Percentiles rank a stretch among this genome's conserved stretches.
These are phyloP conservation scores for Epicampocera succincta DNA, from an alignment of 2,888 invertebrate species.

Conservation along the genomic window DNA sequence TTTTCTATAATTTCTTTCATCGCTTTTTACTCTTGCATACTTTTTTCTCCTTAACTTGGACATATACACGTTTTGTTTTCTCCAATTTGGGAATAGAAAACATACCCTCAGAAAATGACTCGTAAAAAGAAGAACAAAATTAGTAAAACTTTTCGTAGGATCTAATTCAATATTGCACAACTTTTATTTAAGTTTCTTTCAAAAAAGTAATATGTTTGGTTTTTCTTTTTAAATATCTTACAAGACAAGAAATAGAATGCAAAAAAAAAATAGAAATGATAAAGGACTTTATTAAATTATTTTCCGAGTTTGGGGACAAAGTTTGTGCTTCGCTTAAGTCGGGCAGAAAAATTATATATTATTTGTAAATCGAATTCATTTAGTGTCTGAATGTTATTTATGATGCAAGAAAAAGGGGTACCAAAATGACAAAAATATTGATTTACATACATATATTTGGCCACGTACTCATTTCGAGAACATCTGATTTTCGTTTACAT, in stretches of 20 bases:
- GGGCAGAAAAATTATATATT: slow-evolving; percentile 47
- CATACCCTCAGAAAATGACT: slow-evolving; percentile 54
- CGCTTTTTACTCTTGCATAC: slow-evolving; percentile 12
- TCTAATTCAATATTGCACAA: slow-evolving; percentile 68
- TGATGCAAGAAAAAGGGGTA: slow-evolving; percentile 5
- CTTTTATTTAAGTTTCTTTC: slow-evolving; percentile 43
- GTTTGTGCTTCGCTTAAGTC: slow-evolving; percentile 25
- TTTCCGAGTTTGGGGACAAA: slow-evolving; percentile 47
- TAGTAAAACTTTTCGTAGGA: slow-evolving; percentile 56
- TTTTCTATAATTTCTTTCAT: slow-evolving; percentile 53
- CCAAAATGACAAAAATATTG: slow-evolving; percentile 16
- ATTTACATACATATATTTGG: slow-evolving; percentile 8
- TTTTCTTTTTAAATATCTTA: slow-evolving; percentile 31
- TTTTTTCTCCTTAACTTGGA: slow-evolving; percentile 4
- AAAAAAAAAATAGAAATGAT: neutral
- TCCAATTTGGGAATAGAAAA: slow-evolving; percentile 31
- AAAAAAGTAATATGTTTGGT: neutral
- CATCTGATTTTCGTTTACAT: no score
- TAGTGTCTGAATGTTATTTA: slow-evolving; percentile 7
- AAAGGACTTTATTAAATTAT: slow-evolving; percentile 65
- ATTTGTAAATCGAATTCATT: slow-evolving; percentile 58
- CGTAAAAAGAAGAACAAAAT: slow-evolving; percentile 23
- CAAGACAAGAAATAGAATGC: slow-evolving; percentile 6
- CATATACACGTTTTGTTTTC: slow-evolving; percentile 38
- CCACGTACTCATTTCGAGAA: no score